Evolutionary conservation across 2,113 vertebrate genomes (phyloP).

Genomic region (Meriones unguiculatus): DNA sequence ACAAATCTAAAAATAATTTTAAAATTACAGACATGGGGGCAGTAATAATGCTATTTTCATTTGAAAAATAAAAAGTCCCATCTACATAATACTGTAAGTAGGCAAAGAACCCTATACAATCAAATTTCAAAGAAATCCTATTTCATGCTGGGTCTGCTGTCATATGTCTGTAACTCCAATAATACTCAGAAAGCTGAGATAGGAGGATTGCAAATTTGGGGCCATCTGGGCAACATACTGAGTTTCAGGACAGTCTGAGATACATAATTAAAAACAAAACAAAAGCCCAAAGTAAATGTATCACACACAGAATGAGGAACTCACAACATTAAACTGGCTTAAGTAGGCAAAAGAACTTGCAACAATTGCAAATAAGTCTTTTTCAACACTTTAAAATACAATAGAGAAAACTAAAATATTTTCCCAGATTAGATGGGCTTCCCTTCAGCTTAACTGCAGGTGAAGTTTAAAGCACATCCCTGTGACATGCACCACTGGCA

Average conservation of each 20-base stretch:
- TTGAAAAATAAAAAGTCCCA: conserved; percentile 36
- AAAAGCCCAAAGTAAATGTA: not conserved
- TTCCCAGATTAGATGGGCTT: not conserved
- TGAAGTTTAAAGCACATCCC: not conserved
- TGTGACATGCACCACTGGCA: not conserved
- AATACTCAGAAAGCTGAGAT: not conserved
- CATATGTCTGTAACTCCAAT: not conserved
- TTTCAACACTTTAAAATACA: conserved; percentile 8
- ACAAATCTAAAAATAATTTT: not conserved
- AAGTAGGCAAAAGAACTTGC: not conserved
- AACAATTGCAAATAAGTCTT: no score
- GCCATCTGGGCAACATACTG: not conserved
- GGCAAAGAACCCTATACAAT: not conserved
- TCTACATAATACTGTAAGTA: not conserved
- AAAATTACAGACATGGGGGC: not conserved
- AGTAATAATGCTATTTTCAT: conserved; percentile 18
- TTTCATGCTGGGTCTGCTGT: not conserved
- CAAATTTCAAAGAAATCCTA: conserved; percentile 42
- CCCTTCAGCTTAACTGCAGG: not conserved
- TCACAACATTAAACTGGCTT: not conserved
- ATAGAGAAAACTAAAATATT: conserved; percentile 30
- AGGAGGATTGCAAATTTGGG: not conserved
- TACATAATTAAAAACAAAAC: not conserved
- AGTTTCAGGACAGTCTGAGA: not conserved
- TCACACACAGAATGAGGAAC: no score